phyloP scores from a whole-genome alignment of 1,140 invertebrate species.

The Gryllus bimaculatus region DNA sequence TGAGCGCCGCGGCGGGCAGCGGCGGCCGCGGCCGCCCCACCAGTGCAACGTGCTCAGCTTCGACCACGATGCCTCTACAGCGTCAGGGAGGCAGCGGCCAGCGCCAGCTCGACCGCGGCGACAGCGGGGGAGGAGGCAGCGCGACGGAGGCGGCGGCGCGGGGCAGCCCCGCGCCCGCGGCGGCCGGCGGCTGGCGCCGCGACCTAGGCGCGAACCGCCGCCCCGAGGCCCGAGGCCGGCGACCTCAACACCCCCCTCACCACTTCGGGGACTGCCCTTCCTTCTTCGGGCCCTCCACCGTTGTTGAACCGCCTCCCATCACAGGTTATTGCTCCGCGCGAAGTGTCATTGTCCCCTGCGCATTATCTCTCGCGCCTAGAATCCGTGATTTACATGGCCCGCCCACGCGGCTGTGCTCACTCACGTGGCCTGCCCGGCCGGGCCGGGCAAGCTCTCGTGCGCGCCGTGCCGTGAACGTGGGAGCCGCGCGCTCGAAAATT shows the following conservation, averaged over 20 bases:
- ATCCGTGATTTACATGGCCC: not conserved
- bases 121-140: constrained; percentile 32
- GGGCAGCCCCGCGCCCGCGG: constrained; percentile 35
- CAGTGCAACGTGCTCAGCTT: constrained; percentile 56
- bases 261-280: constrained; percentile 64
- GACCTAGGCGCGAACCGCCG: constrained; percentile 27
- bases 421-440: no score
- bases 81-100: constrained; percentile 32
- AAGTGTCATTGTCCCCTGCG: not conserved
- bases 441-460: not conserved
- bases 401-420: no score
- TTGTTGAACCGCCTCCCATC: constrained; percentile 76
- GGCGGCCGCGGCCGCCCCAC: constrained; percentile 45
- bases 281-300: constrained; percentile 64
- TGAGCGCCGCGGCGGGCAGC: constrained; percentile 42
- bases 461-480: not conserved
- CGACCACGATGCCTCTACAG: constrained; percentile 51
- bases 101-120: constrained; percentile 25
- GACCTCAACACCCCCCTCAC: constrained; percentile 71
- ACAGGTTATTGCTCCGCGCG: constrained; percentile 48
- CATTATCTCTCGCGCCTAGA: not conserved
- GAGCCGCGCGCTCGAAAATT: not conserved
- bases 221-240: constrained; percentile 48
- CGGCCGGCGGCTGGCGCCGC: constrained; percentile 28
- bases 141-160: constrained; percentile 31